Conservation (phyloP, 2,888 invertebrate species). For the Siphonodentalium dalli region DNA sequence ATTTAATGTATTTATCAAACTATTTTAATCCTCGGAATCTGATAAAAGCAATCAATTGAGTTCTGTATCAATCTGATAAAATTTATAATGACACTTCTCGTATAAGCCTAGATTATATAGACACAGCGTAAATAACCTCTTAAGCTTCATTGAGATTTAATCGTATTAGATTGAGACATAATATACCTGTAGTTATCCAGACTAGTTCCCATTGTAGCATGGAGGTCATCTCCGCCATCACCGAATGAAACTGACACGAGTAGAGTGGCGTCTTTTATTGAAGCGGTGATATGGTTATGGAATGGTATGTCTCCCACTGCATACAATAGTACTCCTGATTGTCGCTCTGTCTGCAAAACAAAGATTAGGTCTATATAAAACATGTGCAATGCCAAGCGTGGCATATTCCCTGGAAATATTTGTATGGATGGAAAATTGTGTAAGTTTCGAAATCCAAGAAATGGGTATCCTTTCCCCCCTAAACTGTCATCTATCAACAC, state of each 20-base stretch:
- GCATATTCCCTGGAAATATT: background rate
- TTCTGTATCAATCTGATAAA: too few species aligned
- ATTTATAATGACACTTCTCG: too few species aligned
- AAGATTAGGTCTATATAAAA: background rate
- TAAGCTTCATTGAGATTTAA: too few species aligned
- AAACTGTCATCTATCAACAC: too few species aligned
- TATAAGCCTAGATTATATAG: too few species aligned
- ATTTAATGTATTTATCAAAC: too few species aligned
- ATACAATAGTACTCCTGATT: conserved; percentile 90
- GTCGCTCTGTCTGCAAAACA: conserved; percentile 79
- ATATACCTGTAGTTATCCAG: conserved; percentile 59
- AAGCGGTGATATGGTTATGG: conserved; percentile 88
- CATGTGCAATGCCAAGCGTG: too few species aligned
- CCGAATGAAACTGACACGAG: conserved; percentile 89
- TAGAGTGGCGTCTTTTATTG: conserved; percentile 79
- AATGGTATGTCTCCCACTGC: conserved; percentile 80
- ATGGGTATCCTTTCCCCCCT: too few species aligned
- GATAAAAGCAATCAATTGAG: too few species aligned
- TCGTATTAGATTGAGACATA: background rate
- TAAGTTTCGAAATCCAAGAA: too few species aligned
- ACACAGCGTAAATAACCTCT: too few species aligned
- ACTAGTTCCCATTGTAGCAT: conserved; percentile 53
- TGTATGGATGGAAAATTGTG: background rate
- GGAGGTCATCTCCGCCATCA: conserved; percentile 77
- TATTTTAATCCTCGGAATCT: too few species aligned